Conservation (phyloP, 2,888 invertebrate genomes). For the Heliconius ismenius region DNA sequence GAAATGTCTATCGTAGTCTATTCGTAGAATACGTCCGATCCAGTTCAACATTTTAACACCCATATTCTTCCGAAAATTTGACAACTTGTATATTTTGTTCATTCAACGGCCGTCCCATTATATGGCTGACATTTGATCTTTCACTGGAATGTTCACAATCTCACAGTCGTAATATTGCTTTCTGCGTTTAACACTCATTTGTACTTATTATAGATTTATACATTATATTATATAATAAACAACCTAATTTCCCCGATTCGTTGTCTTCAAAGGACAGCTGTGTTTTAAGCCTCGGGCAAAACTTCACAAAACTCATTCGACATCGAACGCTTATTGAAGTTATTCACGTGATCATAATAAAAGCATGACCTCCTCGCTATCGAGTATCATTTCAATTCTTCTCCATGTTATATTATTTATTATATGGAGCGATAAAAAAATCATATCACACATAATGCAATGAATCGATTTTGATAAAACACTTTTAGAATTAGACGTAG, state of each 20-base stretch:
- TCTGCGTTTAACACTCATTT: constrained; percentile 63
- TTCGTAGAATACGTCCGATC: too few species aligned
- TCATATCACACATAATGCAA: constrained; percentile 14
- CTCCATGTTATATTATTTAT: neutral
- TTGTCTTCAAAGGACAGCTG: constrained; percentile 76
- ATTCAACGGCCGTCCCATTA: constrained; percentile 44
- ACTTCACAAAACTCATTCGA: neutral
- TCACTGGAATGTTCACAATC: constrained; percentile 74
- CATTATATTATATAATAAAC: constrained; percentile 54
- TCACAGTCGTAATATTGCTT: constrained; percentile 71
- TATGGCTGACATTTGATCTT: constrained; percentile 40
- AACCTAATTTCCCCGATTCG: constrained; percentile 78
- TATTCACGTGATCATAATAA: neutral
- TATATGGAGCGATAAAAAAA: neutral
- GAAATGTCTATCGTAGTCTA: too few species aligned
- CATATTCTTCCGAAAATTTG: neutral
- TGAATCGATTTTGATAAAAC: constrained; percentile 17
- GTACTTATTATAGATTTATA: constrained; percentile 74
- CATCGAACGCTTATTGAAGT: neutral
- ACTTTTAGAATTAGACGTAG: constrained; percentile 5
- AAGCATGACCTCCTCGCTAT: neutral
- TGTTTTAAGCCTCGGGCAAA: constrained; percentile 62
- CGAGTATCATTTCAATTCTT: constrained; percentile 14
- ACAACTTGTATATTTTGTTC: neutral
- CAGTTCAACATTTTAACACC: neutral